Base-by-base conservation (phyloP, 2,797 vertebrate genomes). In the Cygnus olor region DNA sequence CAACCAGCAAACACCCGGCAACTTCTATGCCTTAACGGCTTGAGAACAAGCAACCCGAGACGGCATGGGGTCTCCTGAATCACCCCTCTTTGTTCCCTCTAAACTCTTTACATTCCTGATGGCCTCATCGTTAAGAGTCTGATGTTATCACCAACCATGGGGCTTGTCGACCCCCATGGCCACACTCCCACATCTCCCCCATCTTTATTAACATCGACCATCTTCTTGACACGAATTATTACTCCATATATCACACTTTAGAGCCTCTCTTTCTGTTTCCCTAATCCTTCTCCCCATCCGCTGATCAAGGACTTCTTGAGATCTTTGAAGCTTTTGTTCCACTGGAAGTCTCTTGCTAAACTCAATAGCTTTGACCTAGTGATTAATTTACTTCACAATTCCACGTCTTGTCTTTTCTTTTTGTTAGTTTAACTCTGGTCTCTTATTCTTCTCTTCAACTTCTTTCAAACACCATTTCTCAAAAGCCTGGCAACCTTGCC, bases 261-360 rank as follows among this genome's bases (percentile, higher is more conserved):
- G 60, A 83, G 60, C 30, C 63, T 81, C 96, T 80, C 79, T 18
- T 69, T 96, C 92, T 82, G 71, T 60, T 93, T 94, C 71, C 19
- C 28, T 92, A 44, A 89, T 92, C 49, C 51, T 86, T 80, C 95
- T 47, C 53, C 91, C 89, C 53, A 86, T 82, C 61, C 94, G 27
- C 38, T 79, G 54, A 82, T 87, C 81, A 49, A 88, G 57, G 64
- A 95, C 94, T 90, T 96, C 71, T 72, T 80, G 90, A 80, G 82
- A 91, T 54, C 54, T 89, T 82, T 94, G 91, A 68, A 94, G 68
- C 11, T 83, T 93, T 89, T 95, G 22, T 72, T 92, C 86, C 45
- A 68, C 63, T 38, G 54, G 38, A 54, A 93, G 61, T 82, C 73
- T 92, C 74, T 82, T 86, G 49, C 51, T 68, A 92, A 80, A 94